Conservation (phyloP, 2,113 vertebrate species). For the Alethe castanea region DNA sequence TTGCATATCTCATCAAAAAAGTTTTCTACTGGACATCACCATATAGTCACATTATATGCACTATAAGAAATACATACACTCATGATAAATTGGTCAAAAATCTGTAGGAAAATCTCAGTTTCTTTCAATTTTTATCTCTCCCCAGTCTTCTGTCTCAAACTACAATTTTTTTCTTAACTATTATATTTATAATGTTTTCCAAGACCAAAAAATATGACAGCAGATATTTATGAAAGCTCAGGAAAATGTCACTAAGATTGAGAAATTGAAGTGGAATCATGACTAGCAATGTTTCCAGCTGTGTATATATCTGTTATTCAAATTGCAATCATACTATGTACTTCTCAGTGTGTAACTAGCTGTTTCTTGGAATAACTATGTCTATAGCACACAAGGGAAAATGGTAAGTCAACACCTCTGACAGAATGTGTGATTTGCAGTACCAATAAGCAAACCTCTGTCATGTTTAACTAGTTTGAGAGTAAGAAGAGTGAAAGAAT, state of each 20-base stretch:
- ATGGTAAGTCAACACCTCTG: background rate
- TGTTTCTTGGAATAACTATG: background rate
- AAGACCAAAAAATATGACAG: background rate
- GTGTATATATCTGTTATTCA: background rate
- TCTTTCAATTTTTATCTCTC: background rate
- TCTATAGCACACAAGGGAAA: background rate
- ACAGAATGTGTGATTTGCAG: background rate
- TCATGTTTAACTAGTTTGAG: background rate
- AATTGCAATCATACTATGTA: background rate
- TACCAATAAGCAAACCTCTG: background rate
- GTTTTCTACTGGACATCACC: background rate
- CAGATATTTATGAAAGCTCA: background rate
- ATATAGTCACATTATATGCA: background rate
- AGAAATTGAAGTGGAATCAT: background rate
- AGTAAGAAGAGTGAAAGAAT: background rate
- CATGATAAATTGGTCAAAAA: background rate
- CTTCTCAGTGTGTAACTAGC: background rate
- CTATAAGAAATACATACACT: background rate
- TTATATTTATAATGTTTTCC: background rate
- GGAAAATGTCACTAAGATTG: background rate
- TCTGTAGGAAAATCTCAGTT: background rate
- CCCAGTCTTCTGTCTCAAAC: background rate
- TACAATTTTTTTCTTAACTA: background rate
- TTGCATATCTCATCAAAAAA: background rate
- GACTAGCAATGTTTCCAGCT: background rate